phyloP scores from a whole-genome alignment of 2,888 invertebrate species.

The Agrotis ipsilon region DNA sequence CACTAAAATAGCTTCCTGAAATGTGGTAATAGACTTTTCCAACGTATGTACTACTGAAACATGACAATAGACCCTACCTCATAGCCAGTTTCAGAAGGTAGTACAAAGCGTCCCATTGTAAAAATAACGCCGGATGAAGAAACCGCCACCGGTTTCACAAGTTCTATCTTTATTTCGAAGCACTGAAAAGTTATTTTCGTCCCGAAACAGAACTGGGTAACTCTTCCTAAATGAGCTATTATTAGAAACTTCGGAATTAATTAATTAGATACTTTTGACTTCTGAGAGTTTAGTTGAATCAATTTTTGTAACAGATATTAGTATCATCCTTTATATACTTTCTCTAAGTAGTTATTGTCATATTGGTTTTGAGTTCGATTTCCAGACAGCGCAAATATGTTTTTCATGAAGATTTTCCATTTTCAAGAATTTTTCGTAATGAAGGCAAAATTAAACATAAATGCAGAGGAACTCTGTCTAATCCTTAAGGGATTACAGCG shows the following conservation, averaged over 20 bases:
- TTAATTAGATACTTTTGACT: conserved; percentile 16
- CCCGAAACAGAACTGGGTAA: conserved; percentile 36
- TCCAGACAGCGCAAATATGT: not conserved
- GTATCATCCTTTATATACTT: not conserved
- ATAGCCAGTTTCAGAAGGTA: not conserved
- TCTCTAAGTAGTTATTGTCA: not conserved
- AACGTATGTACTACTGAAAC: not conserved
- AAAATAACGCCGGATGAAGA: not conserved
- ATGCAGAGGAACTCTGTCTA: not conserved
- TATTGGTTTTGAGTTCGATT: not conserved
- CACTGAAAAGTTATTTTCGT: conserved; percentile 42
- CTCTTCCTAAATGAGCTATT: conserved; percentile 47
- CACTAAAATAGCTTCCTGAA: not conserved
- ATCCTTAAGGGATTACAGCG: not conserved
- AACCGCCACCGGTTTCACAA: conserved; percentile 29
- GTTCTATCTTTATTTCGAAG: conserved; percentile 35
- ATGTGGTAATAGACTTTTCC: not conserved
- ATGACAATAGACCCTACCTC: too few relatives aligned
- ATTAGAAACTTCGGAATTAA: conserved; percentile 17
- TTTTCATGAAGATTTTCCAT: not conserved
- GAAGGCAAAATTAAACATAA: not conserved
- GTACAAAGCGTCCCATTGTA: not conserved
- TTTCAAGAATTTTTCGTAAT: not conserved
- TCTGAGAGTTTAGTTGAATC: not conserved
- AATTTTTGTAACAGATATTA: conserved; percentile 4